Evolutionary conservation across 2,797 vertebrate species (phyloP), one percentile per base, ranked within the genome.

Genomic region (Champsocephalus esox): DNA sequence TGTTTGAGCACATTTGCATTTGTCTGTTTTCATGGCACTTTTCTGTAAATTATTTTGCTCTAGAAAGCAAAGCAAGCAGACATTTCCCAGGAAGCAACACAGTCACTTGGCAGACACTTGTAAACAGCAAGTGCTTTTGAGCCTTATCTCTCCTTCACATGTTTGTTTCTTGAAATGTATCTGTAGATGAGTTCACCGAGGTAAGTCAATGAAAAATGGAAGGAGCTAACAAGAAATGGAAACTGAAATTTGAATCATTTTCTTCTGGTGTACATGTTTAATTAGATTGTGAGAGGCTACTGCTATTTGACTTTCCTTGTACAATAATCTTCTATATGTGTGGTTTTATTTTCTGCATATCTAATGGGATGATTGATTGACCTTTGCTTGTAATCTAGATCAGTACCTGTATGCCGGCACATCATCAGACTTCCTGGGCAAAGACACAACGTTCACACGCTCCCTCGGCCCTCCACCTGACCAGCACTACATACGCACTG

Each of bases 391-490:
- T 82, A 7, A 63, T 92, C 13, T 92, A 99, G 98, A 98, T 92
- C 96, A 96, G 70, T 97, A 97, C 91, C 95, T 99, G 75, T 99
- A 98, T 77, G 96, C 94, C 62, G 98, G 98, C 87, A 98, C 98
- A 11, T 96, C 97, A 17, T 99, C 97, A 50, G 98, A 99, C 94
- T 99, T 99, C 92, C 95, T 99, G 89, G 98, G 98, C 85, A 99
- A 99, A 90, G 98, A 99, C 81, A 96, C 96, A 0, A 95, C 96
- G 0, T 97, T 99, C 91, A 97, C 97, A 13, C 96, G 98, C 78
- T 99, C 98, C 63, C 95, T 99, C 5, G 98, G 98, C 61, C 96
- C 97, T 65, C 92, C 96, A 66, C 96, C 96, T 3, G 96, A 98
- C 89, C 97, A 97, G 87, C 96, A 98, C 91, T 99, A 96, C 94